phyloP scores from a whole-genome alignment of 2,888 invertebrate genomes.

The Drepanosiphum platanoidis region DNA sequence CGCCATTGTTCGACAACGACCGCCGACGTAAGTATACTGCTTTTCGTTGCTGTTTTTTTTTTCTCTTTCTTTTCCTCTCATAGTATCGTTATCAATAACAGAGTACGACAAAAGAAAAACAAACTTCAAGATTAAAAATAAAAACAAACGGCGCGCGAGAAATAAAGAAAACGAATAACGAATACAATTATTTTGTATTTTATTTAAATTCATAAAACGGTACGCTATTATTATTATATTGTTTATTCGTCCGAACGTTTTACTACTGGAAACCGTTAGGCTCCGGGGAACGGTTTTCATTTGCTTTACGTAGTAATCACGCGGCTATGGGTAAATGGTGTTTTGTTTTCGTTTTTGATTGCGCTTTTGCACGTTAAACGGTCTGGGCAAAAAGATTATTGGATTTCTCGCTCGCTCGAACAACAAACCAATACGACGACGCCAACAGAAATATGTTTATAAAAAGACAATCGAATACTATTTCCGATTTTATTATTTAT shows the following conservation, averaged over 20 bases:
- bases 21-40: not conserved
- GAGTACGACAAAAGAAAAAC: not conserved
- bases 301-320: not conserved
- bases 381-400: not conserved
- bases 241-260: constrained; percentile 4
- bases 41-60: not conserved
- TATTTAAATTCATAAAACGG: not conserved
- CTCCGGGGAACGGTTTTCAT: not conserved
- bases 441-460: not conserved
- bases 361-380: constrained; percentile 3
- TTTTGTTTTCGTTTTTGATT: not conserved
- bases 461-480: not conserved
- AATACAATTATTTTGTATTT: not conserved
- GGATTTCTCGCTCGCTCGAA: not conserved
- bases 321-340: not conserved
- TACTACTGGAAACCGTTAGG: constrained; percentile 2
- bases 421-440: not conserved
- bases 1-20: not conserved
- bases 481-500: not conserved
- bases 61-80: too few relatives aligned
- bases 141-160: not conserved
- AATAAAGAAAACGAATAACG: not conserved
- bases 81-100: not conserved
- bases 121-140: not conserved
- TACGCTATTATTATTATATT: not conserved